phyloP scores from a whole-genome alignment of 2,888 invertebrate genomes.

The Entomobrya multifasciata region DNA sequence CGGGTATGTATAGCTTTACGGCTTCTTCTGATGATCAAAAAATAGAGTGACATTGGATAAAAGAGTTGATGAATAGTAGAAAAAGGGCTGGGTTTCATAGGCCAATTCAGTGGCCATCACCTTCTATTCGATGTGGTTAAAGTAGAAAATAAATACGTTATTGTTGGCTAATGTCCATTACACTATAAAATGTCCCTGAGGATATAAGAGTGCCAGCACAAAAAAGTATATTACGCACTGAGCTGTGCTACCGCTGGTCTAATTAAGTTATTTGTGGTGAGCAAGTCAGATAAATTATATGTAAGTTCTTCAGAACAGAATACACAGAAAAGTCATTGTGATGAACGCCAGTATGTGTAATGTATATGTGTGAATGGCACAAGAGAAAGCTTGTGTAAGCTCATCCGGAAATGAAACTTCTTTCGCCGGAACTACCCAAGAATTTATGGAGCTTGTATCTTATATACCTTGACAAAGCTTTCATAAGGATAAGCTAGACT shows the following conservation, averaged over 20 bases:
- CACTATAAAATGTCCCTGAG: no score
- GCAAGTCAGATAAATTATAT: background rate
- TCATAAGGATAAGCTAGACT: background rate
- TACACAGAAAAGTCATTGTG: constrained; percentile 5
- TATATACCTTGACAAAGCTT: background rate
- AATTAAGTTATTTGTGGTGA: background rate
- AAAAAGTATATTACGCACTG: background rate
- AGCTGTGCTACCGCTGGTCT: background rate
- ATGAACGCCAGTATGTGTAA: background rate
- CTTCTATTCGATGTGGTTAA: background rate
- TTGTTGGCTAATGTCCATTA: background rate
- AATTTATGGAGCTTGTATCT: constrained; percentile 43
- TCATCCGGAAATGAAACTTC: constrained; percentile 52
- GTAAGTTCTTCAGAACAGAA: background rate
- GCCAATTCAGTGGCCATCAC: background rate
- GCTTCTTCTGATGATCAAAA: constrained; percentile 9
- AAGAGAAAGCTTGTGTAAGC: background rate
- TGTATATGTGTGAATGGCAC: background rate
- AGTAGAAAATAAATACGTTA: background rate
- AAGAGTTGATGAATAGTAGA: no score
- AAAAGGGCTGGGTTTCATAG: constrained; percentile 29
- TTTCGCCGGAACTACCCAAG: constrained; percentile 26
- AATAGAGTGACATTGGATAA: no score
- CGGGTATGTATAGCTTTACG: background rate
- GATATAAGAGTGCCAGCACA: no score